A percentile compares a stretch with the other conserved stretches of the same genome.
Evolutionary conservation across 2,113 vertebrate species (phyloP).

Genomic region (Procavia capensis): DNA sequence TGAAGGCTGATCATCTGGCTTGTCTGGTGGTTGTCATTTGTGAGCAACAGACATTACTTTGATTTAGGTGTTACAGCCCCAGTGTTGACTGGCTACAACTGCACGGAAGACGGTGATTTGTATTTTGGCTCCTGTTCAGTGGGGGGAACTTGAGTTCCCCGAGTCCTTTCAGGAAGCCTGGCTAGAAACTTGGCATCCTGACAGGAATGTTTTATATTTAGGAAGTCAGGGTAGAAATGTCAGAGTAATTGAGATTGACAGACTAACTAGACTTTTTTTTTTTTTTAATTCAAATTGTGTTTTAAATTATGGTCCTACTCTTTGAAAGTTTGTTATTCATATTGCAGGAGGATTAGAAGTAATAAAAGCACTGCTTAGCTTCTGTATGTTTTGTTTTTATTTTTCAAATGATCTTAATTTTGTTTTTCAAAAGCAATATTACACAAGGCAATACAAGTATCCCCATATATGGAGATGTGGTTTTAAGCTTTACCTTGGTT

Average conservation of each 20-base stretch:
- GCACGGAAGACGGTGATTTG: not conserved
- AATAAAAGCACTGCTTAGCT: not conserved
- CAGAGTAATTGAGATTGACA: constrained; percentile 32
- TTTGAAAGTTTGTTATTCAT: not conserved
- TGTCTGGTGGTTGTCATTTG: not conserved
- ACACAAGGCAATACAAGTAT: not conserved
- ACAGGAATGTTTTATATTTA: constrained; percentile 60
- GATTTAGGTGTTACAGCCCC: constrained; percentile 44
- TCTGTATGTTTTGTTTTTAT: constrained; percentile 50
- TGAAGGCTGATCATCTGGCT: not conserved
- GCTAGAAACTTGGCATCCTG: not conserved
- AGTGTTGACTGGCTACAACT: constrained; percentile 27
- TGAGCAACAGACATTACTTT: constrained; percentile 44
- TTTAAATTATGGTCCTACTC: not conserved
- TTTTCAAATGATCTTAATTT: constrained; percentile 14
- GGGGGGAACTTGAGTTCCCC: constrained; percentile 41
- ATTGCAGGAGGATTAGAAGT: constrained; percentile 34
- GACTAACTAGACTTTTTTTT: constrained; percentile 2
- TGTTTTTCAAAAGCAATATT: constrained; percentile 55
- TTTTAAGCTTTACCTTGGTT: constrained; percentile 20
- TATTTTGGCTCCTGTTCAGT: constrained; percentile 9
- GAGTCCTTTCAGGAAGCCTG: constrained; percentile 42
- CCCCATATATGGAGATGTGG: not conserved
- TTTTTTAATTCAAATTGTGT: not conserved
- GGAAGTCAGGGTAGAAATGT: not conserved